phyloP scores from a whole-genome alignment of 2,888 invertebrate genomes.

The Busseola fusca region DNA sequence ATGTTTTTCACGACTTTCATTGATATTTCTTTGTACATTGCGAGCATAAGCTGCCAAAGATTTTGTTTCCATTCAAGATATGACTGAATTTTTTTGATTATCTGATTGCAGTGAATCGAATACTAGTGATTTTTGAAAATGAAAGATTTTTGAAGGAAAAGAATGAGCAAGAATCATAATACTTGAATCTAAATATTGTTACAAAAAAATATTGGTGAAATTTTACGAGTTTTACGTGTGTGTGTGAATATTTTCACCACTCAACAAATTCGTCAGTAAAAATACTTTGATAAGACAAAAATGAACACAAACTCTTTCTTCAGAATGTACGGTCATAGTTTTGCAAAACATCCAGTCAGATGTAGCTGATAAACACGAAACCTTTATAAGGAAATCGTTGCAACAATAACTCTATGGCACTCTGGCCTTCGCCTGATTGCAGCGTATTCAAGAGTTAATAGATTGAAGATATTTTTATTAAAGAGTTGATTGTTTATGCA shows the following conservation, averaged over 20 bases:
- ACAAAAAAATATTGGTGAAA: not conserved
- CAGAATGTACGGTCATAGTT: slow-evolving; percentile 8
- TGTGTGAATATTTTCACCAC: not conserved
- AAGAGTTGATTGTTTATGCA: slow-evolving; percentile 33
- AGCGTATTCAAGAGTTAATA: slow-evolving; percentile 30
- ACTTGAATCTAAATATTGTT: too few species aligned
- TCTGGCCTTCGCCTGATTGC: slow-evolving; percentile 51
- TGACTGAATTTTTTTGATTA: not conserved
- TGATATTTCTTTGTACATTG: not conserved
- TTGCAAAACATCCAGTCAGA: slow-evolving; percentile 40
- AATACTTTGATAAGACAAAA: not conserved
- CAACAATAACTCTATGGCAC: slow-evolving; percentile 31
- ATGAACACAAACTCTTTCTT: slow-evolving; percentile 3
- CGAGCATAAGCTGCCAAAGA: not conserved
- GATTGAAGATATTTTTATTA: slow-evolving; percentile 48
- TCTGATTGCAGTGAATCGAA: not conserved
- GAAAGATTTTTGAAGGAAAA: too few species aligned
- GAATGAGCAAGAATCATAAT: not conserved
- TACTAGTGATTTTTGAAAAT: too few species aligned
- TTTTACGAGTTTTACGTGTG: too few species aligned
- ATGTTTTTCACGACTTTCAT: not conserved
- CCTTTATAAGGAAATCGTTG: slow-evolving; percentile 53
- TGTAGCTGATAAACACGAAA: slow-evolving; percentile 38
- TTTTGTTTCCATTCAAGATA: not conserved
- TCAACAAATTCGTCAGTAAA: not conserved